Evolutionary conservation across 2,797 vertebrate genomes (phyloP), one percentile per base, ranked within the genome.

Genomic region (Gallinago stenura): DNA sequence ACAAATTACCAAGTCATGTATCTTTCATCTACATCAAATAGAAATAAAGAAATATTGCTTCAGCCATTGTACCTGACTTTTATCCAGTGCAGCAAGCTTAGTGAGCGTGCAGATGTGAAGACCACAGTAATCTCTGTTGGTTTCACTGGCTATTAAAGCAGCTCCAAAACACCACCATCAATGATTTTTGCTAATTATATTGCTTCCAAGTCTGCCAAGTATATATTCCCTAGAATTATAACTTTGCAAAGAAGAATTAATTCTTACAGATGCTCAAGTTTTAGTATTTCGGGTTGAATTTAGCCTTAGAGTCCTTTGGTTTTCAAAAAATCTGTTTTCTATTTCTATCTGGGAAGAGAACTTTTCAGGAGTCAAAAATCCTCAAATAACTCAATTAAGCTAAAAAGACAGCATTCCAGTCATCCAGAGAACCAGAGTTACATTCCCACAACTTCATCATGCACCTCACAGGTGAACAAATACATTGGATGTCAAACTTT

Each of bases 1-100:
- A 81, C 64, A 87, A 60, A 97, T 94, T 93, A 96, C 92, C 64
- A 86, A 96, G 57, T 94, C 89, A 96, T 26, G 60, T 94, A 87
- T 66, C 96, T 97, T 96, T 97, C 95, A 95, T 88, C 93, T 96
- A 60, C 46, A 61, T 50, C 83, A 93, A 96, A 95, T 56, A 96
- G 90, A 96, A 86, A 45, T 72, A 80, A 87, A 50, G 64, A 90
- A 95, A 88, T 83, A 96, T 81, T 93, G 94, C 90, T 82, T 68
- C 73, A 84, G 89, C 58, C 93, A 87, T 82, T 93, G 89, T 46
- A 90, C 82, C 75, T 95, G 51, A 7, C 89, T 96, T 89, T 75
- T 65, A 91, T 83, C 54, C 92, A 87, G 58, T 48, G 82, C 78
- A 88, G 64, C 35, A 89, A 93, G 82, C 25, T 54, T 30, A 78